Base-by-base conservation (phyloP, 2,797 vertebrate species). In the Pangasius macronema region DNA sequence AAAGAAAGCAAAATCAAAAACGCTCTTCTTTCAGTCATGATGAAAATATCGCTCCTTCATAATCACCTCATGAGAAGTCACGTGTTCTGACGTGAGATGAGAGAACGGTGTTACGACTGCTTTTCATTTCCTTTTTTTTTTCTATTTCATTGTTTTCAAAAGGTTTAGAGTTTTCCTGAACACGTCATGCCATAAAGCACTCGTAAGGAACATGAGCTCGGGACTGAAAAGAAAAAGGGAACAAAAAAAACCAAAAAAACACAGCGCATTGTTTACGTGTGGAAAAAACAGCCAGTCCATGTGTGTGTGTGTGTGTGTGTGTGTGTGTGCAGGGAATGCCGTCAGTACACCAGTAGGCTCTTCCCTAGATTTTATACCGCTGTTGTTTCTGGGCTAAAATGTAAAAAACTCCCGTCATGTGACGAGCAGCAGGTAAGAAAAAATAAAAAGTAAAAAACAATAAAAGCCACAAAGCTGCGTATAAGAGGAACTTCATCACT, bases 401-500 rank as follows among this genome's bases (percentile, higher is more conserved):
- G 1, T 22, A 36, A 80, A 80, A 53, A 13, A 11, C 24, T 39
- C 53, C 53, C 11, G 1, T 80, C 77, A 59, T 59, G 77, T 80
- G 77, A 79, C 18, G 0, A 11, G n/a, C 75, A 53, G 75, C 27
- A 77, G 27, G 36, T 20, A 68, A 16, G 14, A 3, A 68, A 30
- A 68, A 22, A 75, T 42, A 75, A 27, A 49, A 13, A 24, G 14
- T n/a, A 22, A 10, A 53, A 53, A 22, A 82, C 6, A 9, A 75
- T 7, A 75, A 53, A 53, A 53, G 9, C 46, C 46, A 46, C 46
- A 9, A 53, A 82, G 51, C 36, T 70, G 67, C 42, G 85, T 79
- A 86, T 75, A 53, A 79, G 83, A 88, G 67, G 82, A 89, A 86
- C 86, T 30, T 73, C 70, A 42, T 57, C 57, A 27, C 68, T 18